Base-by-base conservation (phyloP, 2,797 vertebrate species). In the Pitangus sulphuratus region DNA sequence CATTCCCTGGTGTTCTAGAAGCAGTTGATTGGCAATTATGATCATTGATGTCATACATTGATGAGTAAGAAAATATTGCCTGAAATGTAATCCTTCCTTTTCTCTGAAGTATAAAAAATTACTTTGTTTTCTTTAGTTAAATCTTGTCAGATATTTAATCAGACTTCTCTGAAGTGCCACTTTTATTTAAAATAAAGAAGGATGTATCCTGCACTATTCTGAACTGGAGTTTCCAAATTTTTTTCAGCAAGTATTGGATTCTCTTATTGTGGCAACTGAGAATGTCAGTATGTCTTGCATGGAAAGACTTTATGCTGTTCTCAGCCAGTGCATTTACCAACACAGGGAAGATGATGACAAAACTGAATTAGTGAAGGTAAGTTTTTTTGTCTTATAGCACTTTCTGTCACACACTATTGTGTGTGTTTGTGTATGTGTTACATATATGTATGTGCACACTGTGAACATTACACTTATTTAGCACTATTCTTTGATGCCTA, bases 281-380 rank as follows among this genome's bases (percentile, higher is more conserved):
- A 96, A 97, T 30, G 98, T 98, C 30, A 98, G 97, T 94, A 96
- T 99, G 56, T 97, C 98, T 89, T 98, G 97, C 35, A 93, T 99
- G 89, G 99, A 99, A 98, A 99, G 99, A 96, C 97, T 99, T 3
- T 99, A 99, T 31, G 98, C 98, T 45, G 53, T 99, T 50, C 98
- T 99, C 82, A 99, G 98, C 90, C 99, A 99, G 85, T 98, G 98
- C 95, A 98, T 99, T 94, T 99, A 99, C 92, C 98, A 96, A 70
- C 98, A 99, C 96, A 98, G 98, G 85, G 98, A 90, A 68, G 98
- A 99, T 65, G 97, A 98, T 54, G 97, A 99, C 97, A 99, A 99
- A 98, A 98, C 98, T 3, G 47, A 96, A 78, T 97, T 99, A 83
- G 83, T 98, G 92, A 97, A 99, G 98, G 99, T 99, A 97, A 75